Evolutionary conservation across 2,888 invertebrate species (phyloP), one percentile per base, ranked within the genome.

Genomic region (Fragum whitleyi): DNA sequence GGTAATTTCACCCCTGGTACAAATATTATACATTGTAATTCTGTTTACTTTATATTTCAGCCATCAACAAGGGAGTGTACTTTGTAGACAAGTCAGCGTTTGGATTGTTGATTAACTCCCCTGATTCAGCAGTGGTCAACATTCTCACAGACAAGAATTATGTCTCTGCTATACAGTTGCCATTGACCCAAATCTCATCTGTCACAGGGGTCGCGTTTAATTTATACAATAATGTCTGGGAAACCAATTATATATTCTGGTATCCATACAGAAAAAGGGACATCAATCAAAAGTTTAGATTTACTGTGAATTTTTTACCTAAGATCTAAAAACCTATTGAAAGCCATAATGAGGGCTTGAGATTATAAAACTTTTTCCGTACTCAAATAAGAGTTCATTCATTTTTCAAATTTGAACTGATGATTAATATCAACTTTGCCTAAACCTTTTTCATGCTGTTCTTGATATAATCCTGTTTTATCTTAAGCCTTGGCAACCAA

Each of bases 211-310:
- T 92, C 61, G 88, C 91, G 2, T 92, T 90, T 74, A 91, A 91
- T 72, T 67, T 92, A 36, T 90, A 88, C 79, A 93, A 93, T 79
- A 93, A 92, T 76, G 83, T 92, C 0, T 92, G 93, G 93, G 89
- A 91, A 75, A 91, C 91, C 6, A 93, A 93, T 78, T 92, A 90
- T 71, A 92, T 93, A 62, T 90, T 90, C 74, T 92, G 93, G 93
- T 92, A 93, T 72, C 93, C 93, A 0, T 92, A 87, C 74, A 53
- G 86, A n/a, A 72, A 71, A n/a, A 85, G 82, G 47, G 91, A 92
- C 70, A 67, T 28, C 1, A 65, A 82, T 23, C 85, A 84, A 59
- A 87, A 87, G 67, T 90, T 85, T 57, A 77, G 89, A 67, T 90
- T 90, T 81, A 74, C 69, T 29, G 65, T 89, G 14, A 85, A 83